Evolutionary conservation across 2,888 invertebrate species (phyloP), one percentile per base, ranked within the genome.

Genomic region (Polyommatus iphigenia): DNA sequence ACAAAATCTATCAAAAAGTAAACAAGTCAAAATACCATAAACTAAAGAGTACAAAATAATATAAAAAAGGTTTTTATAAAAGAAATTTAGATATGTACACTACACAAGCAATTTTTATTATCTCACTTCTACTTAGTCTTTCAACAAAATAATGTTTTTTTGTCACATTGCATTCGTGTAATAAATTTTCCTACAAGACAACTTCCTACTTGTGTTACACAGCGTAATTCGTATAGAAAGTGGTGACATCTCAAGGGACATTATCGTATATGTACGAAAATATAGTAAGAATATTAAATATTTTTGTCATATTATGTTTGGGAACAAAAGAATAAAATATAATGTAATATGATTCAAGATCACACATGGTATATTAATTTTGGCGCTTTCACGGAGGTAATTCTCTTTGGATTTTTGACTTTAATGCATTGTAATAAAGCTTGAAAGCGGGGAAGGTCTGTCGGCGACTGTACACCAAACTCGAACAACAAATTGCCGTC

Each of bases 171-270:
- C 6, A 57, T n/a, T 57, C 57, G 7, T 57, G n/a, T 6, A 20
- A 20, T 59, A 62, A 62, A 62, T 62, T 62, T 24, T 62, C 1
- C 62, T 24, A 13, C 62, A 62, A 3, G 13, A 10, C 62, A 62
- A 62, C 62, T 62, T 62, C 20, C 24, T 24, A 62, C 24, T 24
- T 62, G 62, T 24, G 62, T 62, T 62, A 62, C 62, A 62, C 24
- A 13, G 24, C 62, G 62, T 24, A 24, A 24, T 62, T 62, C 24
- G 24, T 62, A 24, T 62, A 62, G 62, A 20, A 62, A 62, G 24
- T 62, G 62, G 62, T 24, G 62, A 62, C 3, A 59, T 62, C 62
- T 24, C 62, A 1, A 1, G 62, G 24, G 62, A 62, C 62, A 20
- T 62, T 62, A 1, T 62, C 13, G 24, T 24, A 24, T 62, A 62